Conservation (phyloP, 2,888 invertebrate species). For the Drosophila suboccidentalis region DNA sequence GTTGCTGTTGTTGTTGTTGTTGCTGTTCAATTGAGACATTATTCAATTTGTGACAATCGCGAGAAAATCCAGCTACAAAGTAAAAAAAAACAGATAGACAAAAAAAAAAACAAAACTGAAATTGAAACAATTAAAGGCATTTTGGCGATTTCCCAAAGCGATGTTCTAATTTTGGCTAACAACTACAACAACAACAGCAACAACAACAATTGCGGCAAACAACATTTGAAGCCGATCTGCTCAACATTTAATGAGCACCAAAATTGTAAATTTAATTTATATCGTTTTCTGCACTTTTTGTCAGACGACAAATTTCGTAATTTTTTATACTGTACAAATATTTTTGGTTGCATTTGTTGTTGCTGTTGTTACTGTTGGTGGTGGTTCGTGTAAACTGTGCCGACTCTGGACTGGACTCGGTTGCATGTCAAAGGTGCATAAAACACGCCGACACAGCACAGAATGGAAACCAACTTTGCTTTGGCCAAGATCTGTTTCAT, state of each 20-base stretch:
- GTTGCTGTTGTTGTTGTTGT: constrained; percentile 41
- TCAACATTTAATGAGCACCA: constrained; percentile 62
- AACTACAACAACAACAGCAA: constrained; percentile 16
- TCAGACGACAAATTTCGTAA: constrained; percentile 75
- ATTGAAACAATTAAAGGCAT: constrained; percentile 69
- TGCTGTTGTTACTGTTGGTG: constrained; percentile 21
- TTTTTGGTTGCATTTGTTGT: constrained; percentile 19
- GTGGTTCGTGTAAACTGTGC: constrained; percentile 72
- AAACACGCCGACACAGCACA: constrained; percentile 54
- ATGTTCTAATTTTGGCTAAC: constrained; percentile 75
- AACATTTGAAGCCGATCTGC: constrained; percentile 64
- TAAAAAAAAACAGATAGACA: constrained; percentile 10
- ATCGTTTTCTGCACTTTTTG: constrained; percentile 75
- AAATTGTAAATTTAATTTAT: constrained; percentile 81
- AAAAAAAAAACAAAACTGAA: constrained; percentile 22
- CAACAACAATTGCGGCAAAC: constrained; percentile 63
- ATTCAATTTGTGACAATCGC: constrained; percentile 80
- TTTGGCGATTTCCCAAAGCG: constrained; percentile 73
- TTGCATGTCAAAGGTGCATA: constrained; percentile 79
- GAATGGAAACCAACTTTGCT: constrained; percentile 43
- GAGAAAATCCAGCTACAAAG: constrained; percentile 61
- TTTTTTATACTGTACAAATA: constrained; percentile 42
- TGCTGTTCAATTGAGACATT: constrained; percentile 71
- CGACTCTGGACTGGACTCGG: constrained; percentile 42
- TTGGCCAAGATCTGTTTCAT: constrained; percentile 35